Conservation (phyloP, 1,140 invertebrate genomes). For the Zophobas atratus region DNA sequence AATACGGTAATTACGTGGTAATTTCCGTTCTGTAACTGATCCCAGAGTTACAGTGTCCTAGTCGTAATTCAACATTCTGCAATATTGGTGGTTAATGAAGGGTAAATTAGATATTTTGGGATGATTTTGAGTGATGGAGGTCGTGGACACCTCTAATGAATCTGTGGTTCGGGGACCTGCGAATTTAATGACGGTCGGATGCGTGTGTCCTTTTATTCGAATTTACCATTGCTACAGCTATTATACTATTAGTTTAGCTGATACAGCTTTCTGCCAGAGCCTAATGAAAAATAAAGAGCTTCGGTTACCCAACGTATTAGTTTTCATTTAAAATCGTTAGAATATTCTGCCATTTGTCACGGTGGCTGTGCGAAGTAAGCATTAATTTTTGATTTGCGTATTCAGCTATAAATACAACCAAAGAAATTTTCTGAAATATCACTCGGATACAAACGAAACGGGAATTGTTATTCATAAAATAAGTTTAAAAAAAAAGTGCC, state of each 20-base stretch:
- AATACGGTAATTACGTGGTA: neutral
- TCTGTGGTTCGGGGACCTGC: conserved; percentile 46
- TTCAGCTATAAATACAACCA: too few relatives aligned
- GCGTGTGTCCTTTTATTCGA: conserved; percentile 17
- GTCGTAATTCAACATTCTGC: conserved; percentile 30
- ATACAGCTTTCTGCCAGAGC: conserved; percentile 22
- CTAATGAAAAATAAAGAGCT: conserved; percentile 33
- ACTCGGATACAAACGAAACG: too few relatives aligned
- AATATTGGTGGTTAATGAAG: conserved; percentile 51
- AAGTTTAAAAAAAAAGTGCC: too few relatives aligned
- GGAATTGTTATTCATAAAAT: too few relatives aligned
- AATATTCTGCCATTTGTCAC: too few relatives aligned
- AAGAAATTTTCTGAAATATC: too few relatives aligned
- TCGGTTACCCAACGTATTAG: neutral
- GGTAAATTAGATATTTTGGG: conserved; percentile 43
- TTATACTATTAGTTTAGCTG: conserved; percentile 10
- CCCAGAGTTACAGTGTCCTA: conserved; percentile 1
- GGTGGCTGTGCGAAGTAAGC: too few relatives aligned
- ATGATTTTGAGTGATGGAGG: conserved; percentile 50
- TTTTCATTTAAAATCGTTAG: conserved; percentile 12
- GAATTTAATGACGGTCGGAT: conserved; percentile 44
- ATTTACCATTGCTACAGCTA: conserved; percentile 16
- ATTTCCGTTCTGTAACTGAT: conserved; percentile 28
- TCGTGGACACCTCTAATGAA: conserved; percentile 49
- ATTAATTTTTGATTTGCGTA: too few relatives aligned